Evolutionary conservation across 2,113 vertebrate species (phyloP).

Genomic region (Rhinolophus ferrumequinum): DNA sequence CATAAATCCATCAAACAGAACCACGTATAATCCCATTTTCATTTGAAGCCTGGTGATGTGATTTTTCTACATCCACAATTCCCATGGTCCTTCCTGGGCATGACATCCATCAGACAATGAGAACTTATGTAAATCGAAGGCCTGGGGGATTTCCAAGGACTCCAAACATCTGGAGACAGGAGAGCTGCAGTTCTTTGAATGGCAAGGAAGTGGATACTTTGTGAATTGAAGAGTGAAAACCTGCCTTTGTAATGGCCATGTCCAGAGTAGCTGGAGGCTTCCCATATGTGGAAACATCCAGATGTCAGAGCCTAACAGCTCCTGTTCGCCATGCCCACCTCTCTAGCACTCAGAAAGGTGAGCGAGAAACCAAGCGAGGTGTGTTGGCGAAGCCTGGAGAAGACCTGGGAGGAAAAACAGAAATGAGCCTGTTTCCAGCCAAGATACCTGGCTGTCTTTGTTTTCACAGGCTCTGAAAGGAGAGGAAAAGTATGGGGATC

Average conservation of each 20-base stretch:
- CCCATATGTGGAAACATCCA: neutral
- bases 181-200: neutral
- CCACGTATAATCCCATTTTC: neutral
- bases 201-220: neutral
- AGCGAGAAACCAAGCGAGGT: neutral
- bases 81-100: constrained; percentile 63
- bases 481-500: neutral
- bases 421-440: neutral
- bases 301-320: neutral
- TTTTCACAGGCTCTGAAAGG: neutral
- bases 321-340: neutral
- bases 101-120: constrained; percentile 46
- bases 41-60: neutral
- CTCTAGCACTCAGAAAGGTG: neutral
- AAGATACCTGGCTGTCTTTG: neutral
- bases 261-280: neutral
- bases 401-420: neutral
- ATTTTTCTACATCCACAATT: constrained; percentile 4
- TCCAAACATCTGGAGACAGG: neutral
- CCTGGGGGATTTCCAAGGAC: constrained; percentile 59
- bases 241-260: neutral
- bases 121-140: neutral
- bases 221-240: neutral
- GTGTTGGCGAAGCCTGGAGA: neutral
- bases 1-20: neutral